Conservation (phyloP, 2,797 vertebrate genomes). For the Paguma larvata region DNA sequence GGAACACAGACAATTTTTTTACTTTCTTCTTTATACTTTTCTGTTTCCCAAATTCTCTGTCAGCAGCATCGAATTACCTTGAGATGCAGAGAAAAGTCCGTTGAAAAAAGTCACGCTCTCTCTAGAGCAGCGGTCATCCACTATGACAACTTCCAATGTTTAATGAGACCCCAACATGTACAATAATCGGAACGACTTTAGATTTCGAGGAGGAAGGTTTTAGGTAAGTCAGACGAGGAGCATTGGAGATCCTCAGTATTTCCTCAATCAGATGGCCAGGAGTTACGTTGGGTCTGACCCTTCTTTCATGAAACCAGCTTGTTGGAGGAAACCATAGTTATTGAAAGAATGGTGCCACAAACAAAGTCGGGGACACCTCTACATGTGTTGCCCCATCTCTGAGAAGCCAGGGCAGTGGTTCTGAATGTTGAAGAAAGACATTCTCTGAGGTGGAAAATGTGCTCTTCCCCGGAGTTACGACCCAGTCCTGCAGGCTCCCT, state of each 20-base stretch:
- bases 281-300: background rate
- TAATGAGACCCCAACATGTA: background rate
- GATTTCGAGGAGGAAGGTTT: background rate
- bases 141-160: background rate
- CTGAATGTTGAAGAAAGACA: background rate
- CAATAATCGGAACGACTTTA: background rate
- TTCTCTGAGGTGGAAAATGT: background rate
- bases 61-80: background rate
- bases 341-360: background rate
- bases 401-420: background rate
- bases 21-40: constrained; percentile 12
- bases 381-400: background rate
- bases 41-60: background rate
- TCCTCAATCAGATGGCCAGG: background rate
- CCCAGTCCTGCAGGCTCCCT: background rate
- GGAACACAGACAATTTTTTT: background rate
- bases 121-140: background rate
- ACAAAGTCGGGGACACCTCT: background rate
- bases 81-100: background rate
- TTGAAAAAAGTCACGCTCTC: background rate
- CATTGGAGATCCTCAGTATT: background rate
- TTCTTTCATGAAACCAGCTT: background rate
- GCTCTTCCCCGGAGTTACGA: background rate
- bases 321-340: background rate
- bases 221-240: background rate